Evolutionary conservation across 2,113 vertebrate species (phyloP).

Genomic region (Nothobranchius furzeri): DNA sequence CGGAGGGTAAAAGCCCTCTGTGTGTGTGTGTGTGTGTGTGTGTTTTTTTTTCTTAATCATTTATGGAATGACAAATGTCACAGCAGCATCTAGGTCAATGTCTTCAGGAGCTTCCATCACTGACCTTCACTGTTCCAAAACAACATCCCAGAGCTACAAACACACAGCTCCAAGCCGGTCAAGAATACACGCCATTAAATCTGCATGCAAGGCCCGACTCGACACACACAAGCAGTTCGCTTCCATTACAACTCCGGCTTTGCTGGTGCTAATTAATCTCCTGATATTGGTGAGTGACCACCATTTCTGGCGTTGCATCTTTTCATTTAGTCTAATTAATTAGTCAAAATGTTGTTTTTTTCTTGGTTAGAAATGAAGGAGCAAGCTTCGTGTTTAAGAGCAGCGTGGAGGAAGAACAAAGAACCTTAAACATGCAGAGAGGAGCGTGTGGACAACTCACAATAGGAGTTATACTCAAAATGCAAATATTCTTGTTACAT

Average conservation of each 20-base stretch:
- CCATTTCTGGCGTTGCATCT: background rate
- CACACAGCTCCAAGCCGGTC: background rate
- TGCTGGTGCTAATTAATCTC: background rate
- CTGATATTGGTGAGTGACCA: background rate
- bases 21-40: background rate
- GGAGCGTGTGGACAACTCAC: background rate
- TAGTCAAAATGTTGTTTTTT: background rate
- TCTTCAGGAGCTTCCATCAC: background rate
- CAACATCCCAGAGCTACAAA: background rate
- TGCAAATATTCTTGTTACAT: slow-evolving; percentile 22
- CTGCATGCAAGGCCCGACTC: background rate
- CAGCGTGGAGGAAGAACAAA: background rate
- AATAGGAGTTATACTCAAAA: slow-evolving; percentile 14
- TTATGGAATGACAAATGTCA: background rate
- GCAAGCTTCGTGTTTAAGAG: background rate
- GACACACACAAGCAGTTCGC: background rate
- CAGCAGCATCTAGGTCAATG: background rate
- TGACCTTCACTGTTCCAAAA: slow-evolving; percentile 2
- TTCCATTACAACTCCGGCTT: background rate
- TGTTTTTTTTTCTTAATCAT: background rate
- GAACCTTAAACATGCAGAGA: background rate
- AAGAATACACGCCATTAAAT: background rate
- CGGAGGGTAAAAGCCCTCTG: background rate
- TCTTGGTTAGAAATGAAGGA: background rate
- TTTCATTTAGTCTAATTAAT: background rate